Percentiles rank a stretch among this genome's conserved stretches.
Conservation (phyloP, 2,888 invertebrate genomes). For the Noctuana brunneofusca region DNA sequence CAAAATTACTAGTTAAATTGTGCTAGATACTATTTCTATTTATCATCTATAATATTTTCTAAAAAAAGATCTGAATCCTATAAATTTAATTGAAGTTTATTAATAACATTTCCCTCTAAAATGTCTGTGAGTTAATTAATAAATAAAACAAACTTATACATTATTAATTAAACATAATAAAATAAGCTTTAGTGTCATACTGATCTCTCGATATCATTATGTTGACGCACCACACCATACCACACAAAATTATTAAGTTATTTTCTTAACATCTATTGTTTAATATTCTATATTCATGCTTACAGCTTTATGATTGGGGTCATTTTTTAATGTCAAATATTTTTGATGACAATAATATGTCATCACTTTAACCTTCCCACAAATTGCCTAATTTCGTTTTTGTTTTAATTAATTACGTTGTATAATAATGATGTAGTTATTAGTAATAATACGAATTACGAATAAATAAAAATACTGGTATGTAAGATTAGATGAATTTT, state of each 20-base stretch:
- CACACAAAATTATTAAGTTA: background rate
- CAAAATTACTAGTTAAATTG: too few species aligned
- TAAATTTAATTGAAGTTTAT: too few species aligned
- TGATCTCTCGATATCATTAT: constrained; percentile 1
- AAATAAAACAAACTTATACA: too few species aligned
- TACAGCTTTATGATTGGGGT: background rate
- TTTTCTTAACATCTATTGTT: constrained; percentile 5
- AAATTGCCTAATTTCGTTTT: background rate
- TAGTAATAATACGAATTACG: background rate
- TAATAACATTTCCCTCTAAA: too few species aligned
- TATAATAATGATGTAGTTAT: background rate
- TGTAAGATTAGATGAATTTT: background rate
- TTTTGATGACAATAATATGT: too few species aligned
- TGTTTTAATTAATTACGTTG: background rate
- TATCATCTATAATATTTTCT: too few species aligned
- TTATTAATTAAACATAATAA: too few species aligned
- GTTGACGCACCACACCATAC: background rate
- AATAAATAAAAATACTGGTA: background rate
- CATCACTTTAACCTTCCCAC: too few species aligned
- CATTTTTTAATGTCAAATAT: background rate
- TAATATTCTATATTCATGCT: constrained; percentile 6
- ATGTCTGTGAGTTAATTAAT: too few species aligned
- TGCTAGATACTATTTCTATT: too few species aligned
- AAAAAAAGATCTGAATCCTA: too few species aligned
- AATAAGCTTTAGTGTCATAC: constrained; percentile 10